These are phyloP conservation scores for Gobiocypris rarus DNA, from an alignment of 2,113 vertebrate species.

Conservation along the genomic window DNA sequence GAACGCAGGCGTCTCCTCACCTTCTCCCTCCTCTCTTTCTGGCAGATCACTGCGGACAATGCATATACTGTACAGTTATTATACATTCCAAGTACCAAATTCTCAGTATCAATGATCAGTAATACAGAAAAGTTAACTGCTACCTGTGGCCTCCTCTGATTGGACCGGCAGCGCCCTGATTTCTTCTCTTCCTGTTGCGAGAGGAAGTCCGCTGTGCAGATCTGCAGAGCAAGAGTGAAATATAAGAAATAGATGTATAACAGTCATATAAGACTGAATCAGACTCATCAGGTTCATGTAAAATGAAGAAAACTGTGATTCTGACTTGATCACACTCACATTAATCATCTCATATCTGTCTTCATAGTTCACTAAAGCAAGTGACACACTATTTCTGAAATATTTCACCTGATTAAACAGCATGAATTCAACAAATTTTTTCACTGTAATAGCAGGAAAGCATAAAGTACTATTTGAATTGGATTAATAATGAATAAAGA, in stretches of 20 bases:
- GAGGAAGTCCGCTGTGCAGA: conserved; percentile 57
- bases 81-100: neutral
- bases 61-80: neutral
- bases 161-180: conserved; percentile 57
- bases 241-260: neutral
- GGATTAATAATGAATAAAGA: neutral
- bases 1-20: conserved; percentile 93
- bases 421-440: neutral
- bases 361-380: neutral
- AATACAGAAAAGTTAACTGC: neutral
- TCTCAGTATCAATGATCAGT: neutral
- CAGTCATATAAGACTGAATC: neutral
- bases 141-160: conserved; percentile 67
- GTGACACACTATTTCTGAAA: neutral
- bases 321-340: neutral
- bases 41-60: conserved; percentile 83
- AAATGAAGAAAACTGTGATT: neutral
- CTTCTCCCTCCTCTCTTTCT: conserved; percentile 94
- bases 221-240: conserved; percentile 49
- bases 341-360: neutral
- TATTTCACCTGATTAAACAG: neutral
- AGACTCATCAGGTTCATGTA: neutral
- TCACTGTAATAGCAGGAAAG: neutral
- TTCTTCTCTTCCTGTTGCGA: conserved; percentile 64
- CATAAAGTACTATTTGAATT: neutral